Base-by-base conservation (phyloP, 2,797 vertebrate genomes). In the Petrocephalus schoutedeni region DNA sequence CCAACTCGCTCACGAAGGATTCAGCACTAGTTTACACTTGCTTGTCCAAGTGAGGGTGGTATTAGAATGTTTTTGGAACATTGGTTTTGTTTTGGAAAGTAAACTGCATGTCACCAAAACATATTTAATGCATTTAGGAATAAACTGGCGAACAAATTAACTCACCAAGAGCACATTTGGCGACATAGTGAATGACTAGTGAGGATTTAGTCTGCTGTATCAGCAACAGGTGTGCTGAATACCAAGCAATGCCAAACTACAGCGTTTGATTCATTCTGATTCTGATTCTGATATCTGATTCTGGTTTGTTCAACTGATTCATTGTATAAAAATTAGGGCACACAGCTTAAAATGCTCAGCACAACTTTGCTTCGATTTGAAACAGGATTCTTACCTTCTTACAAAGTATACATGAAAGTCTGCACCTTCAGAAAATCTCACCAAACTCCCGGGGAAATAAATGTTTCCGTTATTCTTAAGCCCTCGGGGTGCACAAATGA, bases 401-500 rank as follows among this genome's bases (percentile, higher is more conserved):
- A 83, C n/a, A 83, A 83, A 21, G 80, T 45, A 12, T 3, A 54
- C n/a, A 83, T 53, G n/a, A 83, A 83, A 83, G 77, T 77, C 71
- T 77, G 67, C 32, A 4, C 12, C 32, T 14, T 45, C 36, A 45
- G 71, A 45, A 83, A 83, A 83, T 83, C 19, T 21, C 49, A 0
- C n/a, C 80, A 23, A 83, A 54, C 45, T 51, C 80, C 45, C 10
- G 19, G 80, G 49, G 19, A 83, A 83, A n/a, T 12, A 83, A 83
- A 83, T 51, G 45, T 54, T 83, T 83, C 45, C 45, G 10, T 83
- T 83, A 53, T 83, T 83, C 45, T 51, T 83, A 54, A 53, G 80
- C 80, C 80, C 80, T 54, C n/a, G 41, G 41, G 84, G 21, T 86
- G 53, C 53, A 41, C 23, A 58, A 86, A 58, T 41, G 23, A 51